phyloP scores from a whole-genome alignment of 2,888 invertebrate species.

The Heliconius erato region DNA sequence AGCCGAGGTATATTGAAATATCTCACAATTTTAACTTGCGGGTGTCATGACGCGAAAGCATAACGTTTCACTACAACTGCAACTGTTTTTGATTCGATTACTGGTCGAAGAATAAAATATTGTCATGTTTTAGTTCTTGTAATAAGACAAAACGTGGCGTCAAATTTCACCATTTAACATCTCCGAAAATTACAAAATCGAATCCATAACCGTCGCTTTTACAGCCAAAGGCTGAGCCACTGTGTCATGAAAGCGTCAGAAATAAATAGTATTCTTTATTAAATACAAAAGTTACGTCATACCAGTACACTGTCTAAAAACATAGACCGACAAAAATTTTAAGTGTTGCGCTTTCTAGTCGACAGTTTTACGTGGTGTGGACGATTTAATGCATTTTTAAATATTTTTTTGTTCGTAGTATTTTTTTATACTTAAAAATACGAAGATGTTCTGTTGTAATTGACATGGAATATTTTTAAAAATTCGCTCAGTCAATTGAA shows the following conservation, averaged over 20 bases:
- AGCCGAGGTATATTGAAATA: too few species aligned
- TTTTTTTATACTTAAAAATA: background rate
- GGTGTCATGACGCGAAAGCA: too few species aligned
- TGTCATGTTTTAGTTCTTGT: too few species aligned
- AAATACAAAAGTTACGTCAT: background rate
- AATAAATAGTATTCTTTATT: background rate
- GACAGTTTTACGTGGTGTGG: conserved; percentile 20
- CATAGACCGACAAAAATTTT: conserved; percentile 4
- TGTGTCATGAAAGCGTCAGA: background rate
- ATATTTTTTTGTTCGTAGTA: background rate
- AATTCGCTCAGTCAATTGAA: background rate
- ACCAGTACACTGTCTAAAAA: background rate
- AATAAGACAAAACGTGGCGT: too few species aligned
- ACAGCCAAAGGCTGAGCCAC: too few species aligned
- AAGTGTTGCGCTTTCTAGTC: background rate
- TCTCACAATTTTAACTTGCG: too few species aligned
- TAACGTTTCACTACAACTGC: too few species aligned
- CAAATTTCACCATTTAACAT: too few species aligned
- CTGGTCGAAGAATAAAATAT: too few species aligned
- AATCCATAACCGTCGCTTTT: too few species aligned
- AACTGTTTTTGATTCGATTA: too few species aligned
- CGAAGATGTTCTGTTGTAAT: background rate
- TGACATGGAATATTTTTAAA: background rate
- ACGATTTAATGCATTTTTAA: background rate
- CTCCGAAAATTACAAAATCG: too few species aligned